Base-by-base conservation (phyloP, 2,888 invertebrate genomes). In the Colletes collaris region DNA sequence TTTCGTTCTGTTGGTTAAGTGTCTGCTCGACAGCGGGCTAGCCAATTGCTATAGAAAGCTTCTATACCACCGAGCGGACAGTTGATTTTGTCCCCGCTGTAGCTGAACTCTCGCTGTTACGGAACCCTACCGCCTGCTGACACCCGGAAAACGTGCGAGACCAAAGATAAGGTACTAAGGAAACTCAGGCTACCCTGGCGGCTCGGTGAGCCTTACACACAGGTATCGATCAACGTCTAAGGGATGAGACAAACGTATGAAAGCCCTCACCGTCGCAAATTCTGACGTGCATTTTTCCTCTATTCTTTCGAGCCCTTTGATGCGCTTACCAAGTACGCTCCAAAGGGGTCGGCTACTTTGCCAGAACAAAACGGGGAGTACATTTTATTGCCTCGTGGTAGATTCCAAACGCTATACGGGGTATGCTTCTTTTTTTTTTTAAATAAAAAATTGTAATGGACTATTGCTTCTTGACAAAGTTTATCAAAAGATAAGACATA, bases 151-250 rank as follows among this genome's bases (percentile, higher is more conserved):
- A 81, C 69, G 75, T 58, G 69, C 69, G 19, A 56, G 82, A 84
- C 86, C 79, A 76, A 72, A 86, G 86, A 80, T 85, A 81, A 85
- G 71, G 52, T 65, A 70, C 55, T 11, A 35, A 56, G 79, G 77
- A 78, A 78, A 85, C 69, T 67, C 63, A 60, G 67, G 65, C 65
- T 56, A 65, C 50, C 27, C 56, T 55, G 64, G 50, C 70, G 59
- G 55, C 58, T 52, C 49, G 63, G 71, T 19, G 58, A 67, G 64
- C 66, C 58, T 10, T 65, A 16, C 44, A n/a, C 58, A 56, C 58
- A 53, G 70, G 65, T 80, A 80, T 76, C 80, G 80, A 81, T 76
- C 81, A 75, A 72, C 64, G 50, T 55, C 67, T 55, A 50, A 46
- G 55, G 64, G 67, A 50, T 11, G 68, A 60, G 63, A 59, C 64